Conservation (phyloP, 2,113 vertebrate species). For the Charadrius vociferus region DNA sequence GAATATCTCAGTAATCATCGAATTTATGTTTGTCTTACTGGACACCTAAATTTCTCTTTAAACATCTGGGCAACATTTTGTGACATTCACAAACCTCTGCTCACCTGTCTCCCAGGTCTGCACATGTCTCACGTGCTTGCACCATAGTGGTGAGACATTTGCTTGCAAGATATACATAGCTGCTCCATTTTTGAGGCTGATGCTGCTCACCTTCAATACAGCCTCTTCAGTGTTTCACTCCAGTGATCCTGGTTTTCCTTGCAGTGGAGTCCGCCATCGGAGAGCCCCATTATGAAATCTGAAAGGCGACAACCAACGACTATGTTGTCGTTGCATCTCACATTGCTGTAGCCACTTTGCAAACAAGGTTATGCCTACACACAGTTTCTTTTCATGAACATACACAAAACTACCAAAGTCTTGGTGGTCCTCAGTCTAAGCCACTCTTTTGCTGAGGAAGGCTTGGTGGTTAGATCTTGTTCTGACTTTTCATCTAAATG, state of each 20-base stretch:
- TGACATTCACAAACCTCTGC: not conserved
- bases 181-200: not conserved
- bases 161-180: not conserved
- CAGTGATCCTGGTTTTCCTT: not conserved
- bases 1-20: not conserved
- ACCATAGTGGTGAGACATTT: not conserved
- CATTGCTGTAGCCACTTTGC: not conserved
- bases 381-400: not conserved
- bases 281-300: not conserved
- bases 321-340: not conserved
- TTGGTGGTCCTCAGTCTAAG: not conserved
- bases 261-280: not conserved
- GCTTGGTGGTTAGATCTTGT: not conserved
- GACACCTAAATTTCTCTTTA: not conserved
- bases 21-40: not conserved
- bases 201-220: not conserved
- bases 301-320: fast-evolving
- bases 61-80: not conserved
- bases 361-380: not conserved
- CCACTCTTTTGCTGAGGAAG: not conserved
- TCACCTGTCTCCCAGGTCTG: not conserved
- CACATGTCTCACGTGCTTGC: fast-evolving
- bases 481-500: not conserved
- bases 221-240: not conserved
- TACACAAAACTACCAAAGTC: not conserved